Evolutionary conservation across 2,797 vertebrate species (phyloP).

Genomic region (Parauchenoglanis punctatus): DNA sequence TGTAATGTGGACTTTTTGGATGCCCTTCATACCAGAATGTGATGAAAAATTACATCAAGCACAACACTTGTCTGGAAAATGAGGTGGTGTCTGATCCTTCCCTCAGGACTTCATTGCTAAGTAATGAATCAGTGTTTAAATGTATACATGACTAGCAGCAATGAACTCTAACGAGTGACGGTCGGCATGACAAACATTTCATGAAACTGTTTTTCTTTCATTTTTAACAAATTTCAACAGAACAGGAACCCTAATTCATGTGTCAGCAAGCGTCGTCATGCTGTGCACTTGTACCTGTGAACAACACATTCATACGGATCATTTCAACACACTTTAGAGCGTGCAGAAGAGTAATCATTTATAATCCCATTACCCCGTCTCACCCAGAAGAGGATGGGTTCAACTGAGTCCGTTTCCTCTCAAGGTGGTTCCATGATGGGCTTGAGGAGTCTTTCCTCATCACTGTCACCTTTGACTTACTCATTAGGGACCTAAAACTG

Average conservation of each 20-base stretch:
- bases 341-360: background rate
- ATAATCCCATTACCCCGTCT: background rate
- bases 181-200: background rate
- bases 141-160: background rate
- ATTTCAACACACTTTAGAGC: background rate
- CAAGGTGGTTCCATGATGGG: no score
- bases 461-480: background rate
- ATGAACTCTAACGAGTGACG: background rate
- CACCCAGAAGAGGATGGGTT: background rate
- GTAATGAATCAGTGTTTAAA: conserved; percentile 8
- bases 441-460: background rate
- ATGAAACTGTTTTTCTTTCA: background rate
- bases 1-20: background rate
- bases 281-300: no score
- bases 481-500: background rate
- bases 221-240: background rate
- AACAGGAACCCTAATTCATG: background rate
- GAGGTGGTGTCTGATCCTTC: conserved; percentile 31
- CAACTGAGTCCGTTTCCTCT: background rate
- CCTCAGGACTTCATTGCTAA: conserved; percentile 11
- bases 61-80: background rate
- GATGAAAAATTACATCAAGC: background rate
- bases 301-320: background rate
- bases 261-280: background rate
- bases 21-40: background rate